phyloP scores from a whole-genome alignment of 1,140 invertebrate species.

The Brachionus asplanchnoidis region DNA sequence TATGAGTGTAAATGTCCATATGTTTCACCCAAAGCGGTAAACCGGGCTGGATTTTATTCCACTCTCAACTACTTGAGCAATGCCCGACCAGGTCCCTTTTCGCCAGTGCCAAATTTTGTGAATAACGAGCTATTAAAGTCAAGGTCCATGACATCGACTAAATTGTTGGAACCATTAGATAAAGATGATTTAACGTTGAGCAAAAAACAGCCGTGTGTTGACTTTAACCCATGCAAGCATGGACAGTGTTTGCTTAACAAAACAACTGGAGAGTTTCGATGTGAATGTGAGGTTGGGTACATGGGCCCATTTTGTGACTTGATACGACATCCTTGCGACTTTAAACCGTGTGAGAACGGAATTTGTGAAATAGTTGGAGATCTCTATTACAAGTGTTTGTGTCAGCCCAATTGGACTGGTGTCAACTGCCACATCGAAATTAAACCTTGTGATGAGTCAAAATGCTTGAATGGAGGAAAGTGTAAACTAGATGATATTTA shows the following conservation, averaged over 20 bases:
- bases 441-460: slow-evolving; percentile 7
- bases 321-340: slow-evolving; percentile 17
- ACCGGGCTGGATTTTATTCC: not conserved
- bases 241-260: slow-evolving; percentile 16
- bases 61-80: not conserved
- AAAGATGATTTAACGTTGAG: not conserved
- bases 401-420: slow-evolving; percentile 41
- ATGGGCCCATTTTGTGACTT: slow-evolving; percentile 40
- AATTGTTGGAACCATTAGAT: not conserved
- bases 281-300: slow-evolving; percentile 19
- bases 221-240: slow-evolving; percentile 39
- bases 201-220: slow-evolving; percentile 11
- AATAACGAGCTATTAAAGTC: not conserved
- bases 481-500: slow-evolving; percentile 17
- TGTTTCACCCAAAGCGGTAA: not conserved
- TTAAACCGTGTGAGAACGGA: slow-evolving; percentile 29
- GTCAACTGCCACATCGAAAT: slow-evolving; percentile 41
- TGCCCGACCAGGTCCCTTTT: not conserved
- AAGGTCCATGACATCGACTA: not conserved
- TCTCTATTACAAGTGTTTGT: slow-evolving; percentile 19
- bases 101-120: not conserved
- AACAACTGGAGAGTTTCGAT: not conserved
- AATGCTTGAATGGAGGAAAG: slow-evolving; percentile 29
- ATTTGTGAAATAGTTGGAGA: slow-evolving; percentile 28
- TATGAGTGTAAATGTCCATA: slow-evolving; percentile 14